Percentiles rank a stretch among this genome's conserved stretches.
phyloP scores from a whole-genome alignment of 2,888 invertebrate species.

The Phyto melanocephala region DNA sequence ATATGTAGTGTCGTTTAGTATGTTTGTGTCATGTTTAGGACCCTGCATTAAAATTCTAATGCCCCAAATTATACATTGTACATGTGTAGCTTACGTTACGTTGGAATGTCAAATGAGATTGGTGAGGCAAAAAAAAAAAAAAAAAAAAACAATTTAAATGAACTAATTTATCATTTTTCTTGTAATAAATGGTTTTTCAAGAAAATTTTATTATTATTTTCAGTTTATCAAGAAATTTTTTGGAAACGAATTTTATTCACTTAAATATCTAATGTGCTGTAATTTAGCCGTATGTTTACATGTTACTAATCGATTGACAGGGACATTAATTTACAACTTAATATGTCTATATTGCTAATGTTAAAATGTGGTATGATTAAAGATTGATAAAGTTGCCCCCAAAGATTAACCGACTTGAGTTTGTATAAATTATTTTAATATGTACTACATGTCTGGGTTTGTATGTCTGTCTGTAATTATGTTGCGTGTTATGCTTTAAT shows the following conservation, averaged over 20 bases:
- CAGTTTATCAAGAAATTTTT: background rate
- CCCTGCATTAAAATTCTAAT: background rate
- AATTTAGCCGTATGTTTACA: background rate
- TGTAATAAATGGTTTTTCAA: background rate
- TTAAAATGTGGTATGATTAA: background rate
- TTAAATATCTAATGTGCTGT: background rate
- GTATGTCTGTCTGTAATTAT: too few species aligned
- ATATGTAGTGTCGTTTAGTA: background rate
- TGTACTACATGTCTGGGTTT: too few species aligned
- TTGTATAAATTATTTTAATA: too few species aligned
- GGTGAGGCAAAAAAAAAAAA: background rate
- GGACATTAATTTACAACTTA: background rate
- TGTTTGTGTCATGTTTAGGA: background rate
- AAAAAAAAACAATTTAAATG: background rate
- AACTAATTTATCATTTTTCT: background rate
- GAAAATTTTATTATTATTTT: background rate
- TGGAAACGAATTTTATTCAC: background rate
- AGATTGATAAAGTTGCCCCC: constrained; percentile 4
- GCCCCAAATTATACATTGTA: background rate
- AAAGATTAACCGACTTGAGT: background rate
- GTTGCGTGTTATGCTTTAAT: too few species aligned
- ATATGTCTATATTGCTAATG: background rate
- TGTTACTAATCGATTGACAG: too few species aligned
- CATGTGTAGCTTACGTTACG: background rate
- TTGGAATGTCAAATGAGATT: background rate